A percentile compares a stretch with the other conserved stretches of the same genome.
Evolutionary conservation across 2,888 invertebrate genomes (phyloP).

Genomic region (Gnatocerus cornutus): DNA sequence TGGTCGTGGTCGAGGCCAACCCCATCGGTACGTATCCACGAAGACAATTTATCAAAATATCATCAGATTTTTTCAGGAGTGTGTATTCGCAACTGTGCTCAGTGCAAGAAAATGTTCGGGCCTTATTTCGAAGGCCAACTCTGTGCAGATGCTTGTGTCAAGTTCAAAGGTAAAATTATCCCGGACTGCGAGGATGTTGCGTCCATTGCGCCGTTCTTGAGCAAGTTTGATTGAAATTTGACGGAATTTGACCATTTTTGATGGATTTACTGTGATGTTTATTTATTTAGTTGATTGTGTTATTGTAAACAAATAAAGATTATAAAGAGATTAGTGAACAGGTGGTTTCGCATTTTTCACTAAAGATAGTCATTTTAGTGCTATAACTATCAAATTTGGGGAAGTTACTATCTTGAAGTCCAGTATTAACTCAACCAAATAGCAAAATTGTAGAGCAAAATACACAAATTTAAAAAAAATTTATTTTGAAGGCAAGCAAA

Average conservation of each 20-base stretch:
- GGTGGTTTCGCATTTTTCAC: too few species aligned
- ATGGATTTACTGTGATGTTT: slow-evolving; percentile 31
- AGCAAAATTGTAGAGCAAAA: too few species aligned
- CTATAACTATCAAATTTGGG: too few species aligned
- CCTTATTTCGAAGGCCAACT: slow-evolving; percentile 89
- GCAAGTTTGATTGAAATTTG: slow-evolving; percentile 71
- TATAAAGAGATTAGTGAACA: slow-evolving; percentile 13
- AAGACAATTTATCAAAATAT: slow-evolving; percentile 6
- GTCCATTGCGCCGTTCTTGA: slow-evolving; percentile 86
- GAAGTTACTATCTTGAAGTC: too few species aligned
- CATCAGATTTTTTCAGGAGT: slow-evolving; percentile 72
- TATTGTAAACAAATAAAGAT: slow-evolving; percentile 26
- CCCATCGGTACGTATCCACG: slow-evolving; percentile 55
- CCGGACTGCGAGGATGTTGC: slow-evolving; percentile 90
- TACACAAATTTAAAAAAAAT: too few species aligned
- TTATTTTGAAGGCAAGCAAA: too few species aligned
- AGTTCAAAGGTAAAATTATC: slow-evolving; percentile 86
- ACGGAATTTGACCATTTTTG: slow-evolving; percentile 2
- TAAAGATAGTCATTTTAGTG: too few species aligned
- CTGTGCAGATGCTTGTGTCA: slow-evolving; percentile 89
- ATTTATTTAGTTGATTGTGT: slow-evolving; percentile 1
- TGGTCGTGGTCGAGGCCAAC: slow-evolving; percentile 53
- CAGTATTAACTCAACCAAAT: too few species aligned
- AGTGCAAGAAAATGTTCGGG: slow-evolving; percentile 92
- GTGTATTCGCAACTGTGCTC: slow-evolving; percentile 90